These are phyloP conservation scores for Gopherus flavomarginatus DNA, from an alignment of 2,113 vertebrate genomes.

Conservation along the genomic window DNA sequence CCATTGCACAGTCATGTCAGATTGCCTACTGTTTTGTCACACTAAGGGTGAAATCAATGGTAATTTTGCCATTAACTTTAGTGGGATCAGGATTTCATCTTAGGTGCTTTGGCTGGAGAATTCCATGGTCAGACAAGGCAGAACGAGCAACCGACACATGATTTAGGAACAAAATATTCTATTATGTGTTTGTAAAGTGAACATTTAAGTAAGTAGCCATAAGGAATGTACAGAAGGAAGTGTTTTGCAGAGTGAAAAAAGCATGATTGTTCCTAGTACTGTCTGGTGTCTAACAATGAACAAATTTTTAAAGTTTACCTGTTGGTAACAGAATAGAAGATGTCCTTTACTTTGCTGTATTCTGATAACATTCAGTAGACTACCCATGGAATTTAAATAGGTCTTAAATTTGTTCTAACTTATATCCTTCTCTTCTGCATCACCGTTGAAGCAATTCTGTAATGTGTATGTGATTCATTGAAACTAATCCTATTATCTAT, in stretches of 20 bases:
- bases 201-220: neutral
- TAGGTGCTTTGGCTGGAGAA: rapidly evolving
- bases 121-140: rapidly evolving
- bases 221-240: neutral
- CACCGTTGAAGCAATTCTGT: neutral
- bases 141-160: rapidly evolving
- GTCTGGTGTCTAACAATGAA: neutral
- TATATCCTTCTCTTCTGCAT: neutral
- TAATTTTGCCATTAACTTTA: neutral
- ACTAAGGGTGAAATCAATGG: neutral
- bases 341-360: rapidly evolving
- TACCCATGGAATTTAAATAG: neutral
- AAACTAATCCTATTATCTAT: neutral
- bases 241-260: neutral
- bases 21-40: rapidly evolving
- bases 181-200: neutral
- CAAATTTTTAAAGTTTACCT: neutral
- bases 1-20: rapidly evolving
- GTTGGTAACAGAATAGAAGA: neutral
- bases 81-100: neutral
- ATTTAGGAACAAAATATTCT: rapidly evolving
- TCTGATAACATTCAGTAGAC: rapidly evolving
- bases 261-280: neutral
- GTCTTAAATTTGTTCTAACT: neutral
- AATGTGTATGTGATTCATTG: neutral